Evolutionary conservation across 2,888 invertebrate genomes (phyloP).

Genomic region (Drosophila heteroneura): DNA sequence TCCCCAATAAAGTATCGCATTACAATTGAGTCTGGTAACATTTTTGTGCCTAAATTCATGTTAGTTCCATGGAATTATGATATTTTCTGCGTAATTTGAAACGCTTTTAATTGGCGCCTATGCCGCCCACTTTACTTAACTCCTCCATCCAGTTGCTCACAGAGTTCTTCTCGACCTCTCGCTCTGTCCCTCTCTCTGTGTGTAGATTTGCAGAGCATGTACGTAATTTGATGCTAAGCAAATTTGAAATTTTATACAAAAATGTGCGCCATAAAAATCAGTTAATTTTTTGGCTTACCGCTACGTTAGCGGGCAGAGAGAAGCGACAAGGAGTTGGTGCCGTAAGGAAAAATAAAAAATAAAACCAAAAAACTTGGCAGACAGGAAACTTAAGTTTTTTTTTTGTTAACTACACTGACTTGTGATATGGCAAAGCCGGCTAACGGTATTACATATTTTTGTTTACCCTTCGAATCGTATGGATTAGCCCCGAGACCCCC

Average conservation of each 20-base stretch:
- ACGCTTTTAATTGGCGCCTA: slow-evolving; percentile 80
- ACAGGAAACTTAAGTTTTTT: slow-evolving; percentile 79
- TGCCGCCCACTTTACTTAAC: slow-evolving; percentile 44
- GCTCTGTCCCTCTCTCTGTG: background rate
- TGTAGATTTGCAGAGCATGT: slow-evolving; percentile 62
- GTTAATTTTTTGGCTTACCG: slow-evolving; percentile 53
- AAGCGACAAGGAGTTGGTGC: slow-evolving; percentile 36
- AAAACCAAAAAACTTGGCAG: slow-evolving; percentile 69
- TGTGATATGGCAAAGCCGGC: slow-evolving; percentile 60
- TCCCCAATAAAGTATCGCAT: slow-evolving; percentile 67
- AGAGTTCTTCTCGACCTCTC: slow-evolving; percentile 10
- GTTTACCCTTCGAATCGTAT: slow-evolving; percentile 77
- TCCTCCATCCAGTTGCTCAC: slow-evolving; percentile 34
- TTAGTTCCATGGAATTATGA: slow-evolving; percentile 81
- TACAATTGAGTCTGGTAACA: slow-evolving; percentile 59
- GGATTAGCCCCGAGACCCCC: slow-evolving; percentile 61
- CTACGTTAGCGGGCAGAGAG: slow-evolving; percentile 32
- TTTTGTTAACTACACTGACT: slow-evolving; percentile 73
- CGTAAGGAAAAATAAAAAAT: slow-evolving; percentile 15
- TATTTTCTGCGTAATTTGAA: slow-evolving; percentile 77
- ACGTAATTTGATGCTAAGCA: slow-evolving; percentile 74
- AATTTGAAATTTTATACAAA: slow-evolving; percentile 80
- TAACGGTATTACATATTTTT: slow-evolving; percentile 77
- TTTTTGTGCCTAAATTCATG: slow-evolving; percentile 61
- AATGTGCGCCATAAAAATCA: slow-evolving; percentile 61